These are phyloP conservation scores for Ursus arctos DNA, from an alignment of 2,113 vertebrate genomes.

Conservation along the genomic window DNA sequence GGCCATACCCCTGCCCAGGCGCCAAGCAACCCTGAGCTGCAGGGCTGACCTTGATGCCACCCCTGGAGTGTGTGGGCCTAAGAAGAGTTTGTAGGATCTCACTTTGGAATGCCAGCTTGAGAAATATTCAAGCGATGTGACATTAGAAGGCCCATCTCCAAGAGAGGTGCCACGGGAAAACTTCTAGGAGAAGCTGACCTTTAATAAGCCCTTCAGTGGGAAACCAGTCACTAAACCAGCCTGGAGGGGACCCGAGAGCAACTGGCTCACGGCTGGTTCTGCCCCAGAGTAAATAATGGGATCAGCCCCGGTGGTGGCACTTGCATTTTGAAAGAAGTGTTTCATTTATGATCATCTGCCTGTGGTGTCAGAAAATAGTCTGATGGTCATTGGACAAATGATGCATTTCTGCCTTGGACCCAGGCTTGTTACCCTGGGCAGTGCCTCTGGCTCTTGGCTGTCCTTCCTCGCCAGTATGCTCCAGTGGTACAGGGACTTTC, in stretches of 20 bases:
- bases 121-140: not conserved
- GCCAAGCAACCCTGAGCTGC: not conserved
- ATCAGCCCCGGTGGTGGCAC: not conserved
- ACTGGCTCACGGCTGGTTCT: not conserved
- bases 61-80: not conserved
- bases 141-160: not conserved
- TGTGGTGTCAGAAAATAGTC: not conserved
- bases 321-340: not conserved
- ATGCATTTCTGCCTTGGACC: not conserved
- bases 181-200: conserved; percentile 35
- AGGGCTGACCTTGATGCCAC: not conserved
- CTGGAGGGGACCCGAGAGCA: not conserved
- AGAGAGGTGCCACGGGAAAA: not conserved
- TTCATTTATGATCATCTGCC: not conserved
- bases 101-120: not conserved
- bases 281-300: not conserved
- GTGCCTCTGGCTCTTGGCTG: not conserved
- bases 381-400: not conserved
- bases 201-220: not conserved
- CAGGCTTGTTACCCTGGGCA: not conserved
- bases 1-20: not conserved
- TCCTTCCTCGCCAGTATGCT: not conserved
- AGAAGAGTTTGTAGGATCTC: not conserved
- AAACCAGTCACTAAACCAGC: not conserved
- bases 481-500: not conserved